Base-by-base conservation (phyloP, 1,140 invertebrate species). In the Drosophila setifemur region DNA sequence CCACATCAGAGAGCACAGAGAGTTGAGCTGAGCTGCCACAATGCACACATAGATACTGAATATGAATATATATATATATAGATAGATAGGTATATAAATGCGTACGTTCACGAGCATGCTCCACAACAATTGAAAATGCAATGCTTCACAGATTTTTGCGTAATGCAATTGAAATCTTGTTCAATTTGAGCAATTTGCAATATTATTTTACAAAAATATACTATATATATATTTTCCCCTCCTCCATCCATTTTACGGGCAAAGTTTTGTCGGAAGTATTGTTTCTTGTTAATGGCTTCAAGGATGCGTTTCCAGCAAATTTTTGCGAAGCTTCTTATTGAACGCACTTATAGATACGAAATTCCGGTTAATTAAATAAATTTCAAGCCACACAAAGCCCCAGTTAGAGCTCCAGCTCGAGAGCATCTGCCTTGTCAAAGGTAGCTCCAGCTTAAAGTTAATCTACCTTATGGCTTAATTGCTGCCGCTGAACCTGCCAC, bases 391-490 rank as follows among this genome's bases (percentile, higher is more conserved):
- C 37, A 67, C 25, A 44, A 68, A 68, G 26, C 12, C 33, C 26
- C n/a, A 21, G 42, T 16, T 25, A 26, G 28, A 55, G 66, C 63
- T 47, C n/a, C n/a, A n/a, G n/a, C n/a, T 29, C 53, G n/a, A 23
- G 37, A 29, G 43, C 67, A 70, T 44, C 53, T 69, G 49, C 12
- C 28, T 40, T 21, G 66, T 37, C 53, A 57, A 44, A 43, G 58
- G 53, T 16, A 33, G 68, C 49, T 45, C 57, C 58, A 68, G 79
- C 81, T 83, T 86, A 75, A 75, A 79, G 81, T 75, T 85, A 85
- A 85, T 85, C 79, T 86, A 81, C 75, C 77, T 78, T 43, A 63
- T 74, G 81, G 71, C 86, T 86, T 89, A 89, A 89, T 89, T 89
- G 86, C 86, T 75, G 70, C 71, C 86, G 47, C 68, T 54, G 58